Conservation (phyloP, 2,797 vertebrate genomes). For the Squalus acanthias region DNA sequence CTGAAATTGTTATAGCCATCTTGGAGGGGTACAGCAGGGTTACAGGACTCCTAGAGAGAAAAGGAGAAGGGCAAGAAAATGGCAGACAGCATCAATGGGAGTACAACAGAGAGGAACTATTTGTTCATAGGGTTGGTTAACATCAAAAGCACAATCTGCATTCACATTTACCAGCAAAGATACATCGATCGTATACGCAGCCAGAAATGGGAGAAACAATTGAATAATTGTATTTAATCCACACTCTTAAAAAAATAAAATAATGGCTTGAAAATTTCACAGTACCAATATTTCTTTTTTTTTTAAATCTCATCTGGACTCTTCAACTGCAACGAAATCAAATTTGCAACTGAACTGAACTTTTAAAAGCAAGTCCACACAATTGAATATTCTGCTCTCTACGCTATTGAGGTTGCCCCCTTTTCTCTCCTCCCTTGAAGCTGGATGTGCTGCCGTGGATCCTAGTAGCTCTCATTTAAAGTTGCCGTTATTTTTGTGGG, state of each 20-base stretch:
- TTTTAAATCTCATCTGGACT: background rate
- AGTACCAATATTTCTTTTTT: background rate
- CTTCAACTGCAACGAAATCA: background rate
- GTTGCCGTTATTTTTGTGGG: background rate
- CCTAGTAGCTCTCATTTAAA: no score
- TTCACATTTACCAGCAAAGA: background rate
- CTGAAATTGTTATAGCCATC: conserved; percentile 54
- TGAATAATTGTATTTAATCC: background rate
- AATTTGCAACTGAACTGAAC: background rate
- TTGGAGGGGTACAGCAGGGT: conserved; percentile 51
- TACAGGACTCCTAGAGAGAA: conserved; percentile 53
- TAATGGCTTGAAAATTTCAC: background rate
- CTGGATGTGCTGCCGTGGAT: background rate
- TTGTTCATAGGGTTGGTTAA: background rate
- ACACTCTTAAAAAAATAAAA: background rate
- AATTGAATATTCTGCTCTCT: background rate
- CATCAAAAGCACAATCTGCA: background rate
- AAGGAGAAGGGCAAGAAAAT: conserved; percentile 49
- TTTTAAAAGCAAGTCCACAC: no score
- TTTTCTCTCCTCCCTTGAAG: background rate
- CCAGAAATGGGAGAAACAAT: conserved; percentile 1
- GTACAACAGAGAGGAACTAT: background rate
- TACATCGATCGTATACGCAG: background rate
- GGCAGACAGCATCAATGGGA: conserved; percentile 45
- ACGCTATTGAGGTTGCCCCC: background rate